phyloP scores from a whole-genome alignment of 2,888 invertebrate genomes.

The Parnassius orleans region DNA sequence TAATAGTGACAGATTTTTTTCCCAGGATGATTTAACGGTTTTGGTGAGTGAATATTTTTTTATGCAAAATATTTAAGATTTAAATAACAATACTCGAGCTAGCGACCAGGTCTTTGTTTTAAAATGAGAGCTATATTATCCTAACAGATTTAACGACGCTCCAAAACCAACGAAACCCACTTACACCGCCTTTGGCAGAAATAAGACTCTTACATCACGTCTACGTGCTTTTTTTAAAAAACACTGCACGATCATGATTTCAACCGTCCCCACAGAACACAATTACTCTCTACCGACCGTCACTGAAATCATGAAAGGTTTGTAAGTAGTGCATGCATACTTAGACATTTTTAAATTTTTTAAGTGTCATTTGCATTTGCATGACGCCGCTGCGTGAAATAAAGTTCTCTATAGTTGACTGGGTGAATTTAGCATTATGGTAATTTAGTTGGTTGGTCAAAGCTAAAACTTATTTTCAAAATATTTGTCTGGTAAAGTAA shows the following conservation, averaged over 20 bases:
- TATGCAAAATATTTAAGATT: slow-evolving; percentile 21
- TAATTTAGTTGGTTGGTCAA: too few species aligned
- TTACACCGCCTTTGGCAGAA: slow-evolving; percentile 18
- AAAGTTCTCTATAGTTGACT: too few species aligned
- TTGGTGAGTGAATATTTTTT: slow-evolving; percentile 24
- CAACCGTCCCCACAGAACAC: too few species aligned
- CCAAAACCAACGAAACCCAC: slow-evolving; percentile 16
- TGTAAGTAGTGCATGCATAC: too few species aligned
- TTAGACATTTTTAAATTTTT: too few species aligned
- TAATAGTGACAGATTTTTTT: slow-evolving; percentile 3
- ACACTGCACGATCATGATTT: background rate
- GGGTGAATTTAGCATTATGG: too few species aligned
- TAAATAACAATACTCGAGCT: slow-evolving; percentile 19
- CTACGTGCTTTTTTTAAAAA: background rate
- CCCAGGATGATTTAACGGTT: slow-evolving; percentile 18
- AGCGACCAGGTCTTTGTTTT: slow-evolving; percentile 18
- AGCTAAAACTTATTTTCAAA: too few species aligned
- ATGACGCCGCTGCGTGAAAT: too few species aligned
- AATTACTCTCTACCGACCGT: too few species aligned
- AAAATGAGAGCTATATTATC: slow-evolving; percentile 11
- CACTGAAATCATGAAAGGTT: too few species aligned
- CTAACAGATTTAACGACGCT: slow-evolving; percentile 4
- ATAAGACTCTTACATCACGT: slow-evolving; percentile 14
- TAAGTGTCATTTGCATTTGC: too few species aligned
- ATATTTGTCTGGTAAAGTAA: too few species aligned